Conservation (phyloP, 1,140 invertebrate genomes). For the Dufourea novaeangliae region DNA sequence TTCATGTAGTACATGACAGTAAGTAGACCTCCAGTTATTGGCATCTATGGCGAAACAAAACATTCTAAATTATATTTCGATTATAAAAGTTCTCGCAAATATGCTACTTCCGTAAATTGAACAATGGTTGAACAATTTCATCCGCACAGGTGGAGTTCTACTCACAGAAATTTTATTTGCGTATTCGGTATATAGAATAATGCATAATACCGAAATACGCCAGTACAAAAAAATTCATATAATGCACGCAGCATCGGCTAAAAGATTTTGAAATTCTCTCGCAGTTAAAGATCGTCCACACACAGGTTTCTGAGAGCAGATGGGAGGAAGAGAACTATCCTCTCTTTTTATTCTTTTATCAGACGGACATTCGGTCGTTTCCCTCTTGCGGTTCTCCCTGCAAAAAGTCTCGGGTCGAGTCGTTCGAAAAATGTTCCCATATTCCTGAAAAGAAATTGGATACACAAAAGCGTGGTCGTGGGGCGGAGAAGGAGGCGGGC, state of each 20-base stretch:
- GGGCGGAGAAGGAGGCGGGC: constrained; percentile 34
- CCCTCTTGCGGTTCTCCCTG: constrained; percentile 46
- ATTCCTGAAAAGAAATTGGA: constrained; percentile 77
- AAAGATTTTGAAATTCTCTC: neutral
- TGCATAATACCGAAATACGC: neutral
- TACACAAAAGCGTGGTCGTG: constrained; percentile 49
- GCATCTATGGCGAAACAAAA: too few relatives aligned
- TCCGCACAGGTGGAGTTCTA: too few relatives aligned
- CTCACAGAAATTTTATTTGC: too few relatives aligned
- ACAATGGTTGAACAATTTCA: too few relatives aligned
- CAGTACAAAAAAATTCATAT: neutral
- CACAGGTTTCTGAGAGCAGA: constrained; percentile 8
- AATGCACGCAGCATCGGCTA: neutral
- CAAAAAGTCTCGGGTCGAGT: constrained; percentile 23
- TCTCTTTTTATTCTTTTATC: constrained; percentile 20
- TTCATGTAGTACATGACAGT: too few relatives aligned
- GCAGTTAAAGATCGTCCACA: neutral
- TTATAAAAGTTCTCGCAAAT: too few relatives aligned
- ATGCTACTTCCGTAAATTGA: too few relatives aligned
- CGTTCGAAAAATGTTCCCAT: constrained; percentile 66
- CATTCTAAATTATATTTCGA: too few relatives aligned
- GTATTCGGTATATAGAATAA: too few relatives aligned
- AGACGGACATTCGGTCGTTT: neutral
- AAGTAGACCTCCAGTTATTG: too few relatives aligned
- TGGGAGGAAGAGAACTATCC: neutral